A percentile compares a stretch with the other conserved stretches of the same genome.
These are phyloP conservation scores for Antrozous pallidus DNA, from an alignment of 2,797 vertebrate species.

Conservation along the genomic window DNA sequence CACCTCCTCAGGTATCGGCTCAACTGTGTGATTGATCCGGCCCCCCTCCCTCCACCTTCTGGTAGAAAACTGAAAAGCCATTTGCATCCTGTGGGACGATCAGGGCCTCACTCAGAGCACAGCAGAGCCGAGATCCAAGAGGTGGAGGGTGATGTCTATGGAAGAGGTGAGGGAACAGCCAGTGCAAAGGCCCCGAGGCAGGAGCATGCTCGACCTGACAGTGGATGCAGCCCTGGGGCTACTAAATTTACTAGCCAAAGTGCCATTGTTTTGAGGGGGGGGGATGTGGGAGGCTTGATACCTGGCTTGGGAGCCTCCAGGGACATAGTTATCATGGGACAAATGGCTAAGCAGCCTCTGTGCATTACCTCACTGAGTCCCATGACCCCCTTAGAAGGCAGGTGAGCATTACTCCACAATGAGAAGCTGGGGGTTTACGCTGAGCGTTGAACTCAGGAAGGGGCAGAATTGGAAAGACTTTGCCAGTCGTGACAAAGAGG, in stretches of 20 bases:
- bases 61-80: slow-evolving; percentile 90
- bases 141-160: fast-evolving
- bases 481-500: not conserved
- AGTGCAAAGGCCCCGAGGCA: not conserved
- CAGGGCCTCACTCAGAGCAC: not conserved
- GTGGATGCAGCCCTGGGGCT: not conserved
- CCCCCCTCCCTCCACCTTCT: slow-evolving; percentile 85
- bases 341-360: not conserved
- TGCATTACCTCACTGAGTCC: not conserved
- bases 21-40: slow-evolving; percentile 86
- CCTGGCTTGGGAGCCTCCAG: not conserved
- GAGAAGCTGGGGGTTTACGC: not conserved
- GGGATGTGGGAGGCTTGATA: not conserved
- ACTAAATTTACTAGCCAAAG: not conserved
- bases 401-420: fast-evolving
- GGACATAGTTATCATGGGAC: not conserved
- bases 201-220: not conserved
- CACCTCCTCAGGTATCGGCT: too few relatives aligned
- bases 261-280: too few relatives aligned
- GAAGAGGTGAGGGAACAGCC: not conserved
- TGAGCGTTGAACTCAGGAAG: not conserved
- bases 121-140: not conserved
- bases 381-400: fast-evolving
- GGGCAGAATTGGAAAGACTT: not conserved
- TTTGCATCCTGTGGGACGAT: slow-evolving; percentile 72